phyloP scores from a whole-genome alignment of 2,797 vertebrate species.

The Ctenosaura bakeri region DNA sequence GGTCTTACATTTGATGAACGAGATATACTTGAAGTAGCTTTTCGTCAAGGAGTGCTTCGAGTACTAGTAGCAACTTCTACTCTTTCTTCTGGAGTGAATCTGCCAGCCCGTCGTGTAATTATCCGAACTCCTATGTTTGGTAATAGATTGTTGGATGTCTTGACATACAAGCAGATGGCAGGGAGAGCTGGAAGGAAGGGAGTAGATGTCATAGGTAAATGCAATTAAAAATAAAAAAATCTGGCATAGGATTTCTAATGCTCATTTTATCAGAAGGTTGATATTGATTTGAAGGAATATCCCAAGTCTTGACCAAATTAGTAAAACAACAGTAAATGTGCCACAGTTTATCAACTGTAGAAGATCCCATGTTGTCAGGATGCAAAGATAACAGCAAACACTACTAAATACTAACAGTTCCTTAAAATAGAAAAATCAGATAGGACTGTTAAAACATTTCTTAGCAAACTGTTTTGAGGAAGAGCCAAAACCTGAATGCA shows the following conservation, averaged over 20 bases:
- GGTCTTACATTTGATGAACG: slow-evolving; percentile 97
- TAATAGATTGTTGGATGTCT: slow-evolving; percentile 89
- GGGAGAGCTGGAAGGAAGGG: slow-evolving; percentile 97
- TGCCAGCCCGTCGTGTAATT: slow-evolving; percentile 94
- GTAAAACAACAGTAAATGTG: neutral
- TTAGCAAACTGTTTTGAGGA: neutral
- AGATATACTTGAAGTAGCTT: slow-evolving; percentile 93
- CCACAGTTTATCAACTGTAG: neutral
- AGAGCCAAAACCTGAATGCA: neutral
- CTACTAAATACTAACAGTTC: neutral
- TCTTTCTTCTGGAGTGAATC: slow-evolving; percentile 95
- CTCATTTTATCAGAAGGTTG: neutral
- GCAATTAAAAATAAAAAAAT: neutral
- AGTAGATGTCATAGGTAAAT: slow-evolving; percentile 91
- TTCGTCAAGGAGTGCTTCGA: slow-evolving; percentile 88
- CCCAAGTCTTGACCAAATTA: neutral
- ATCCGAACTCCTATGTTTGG: slow-evolving; percentile 93
- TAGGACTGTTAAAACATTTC: neutral
- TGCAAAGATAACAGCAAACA: neutral
- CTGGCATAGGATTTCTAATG: neutral
- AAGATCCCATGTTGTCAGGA: neutral
- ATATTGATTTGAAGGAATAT: neutral
- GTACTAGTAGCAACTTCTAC: slow-evolving; percentile 96
- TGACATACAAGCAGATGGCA: slow-evolving; percentile 97
- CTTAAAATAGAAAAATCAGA: neutral